phyloP scores from a whole-genome alignment of 2,113 vertebrate species.

The Onychorhynchus coronatus region DNA sequence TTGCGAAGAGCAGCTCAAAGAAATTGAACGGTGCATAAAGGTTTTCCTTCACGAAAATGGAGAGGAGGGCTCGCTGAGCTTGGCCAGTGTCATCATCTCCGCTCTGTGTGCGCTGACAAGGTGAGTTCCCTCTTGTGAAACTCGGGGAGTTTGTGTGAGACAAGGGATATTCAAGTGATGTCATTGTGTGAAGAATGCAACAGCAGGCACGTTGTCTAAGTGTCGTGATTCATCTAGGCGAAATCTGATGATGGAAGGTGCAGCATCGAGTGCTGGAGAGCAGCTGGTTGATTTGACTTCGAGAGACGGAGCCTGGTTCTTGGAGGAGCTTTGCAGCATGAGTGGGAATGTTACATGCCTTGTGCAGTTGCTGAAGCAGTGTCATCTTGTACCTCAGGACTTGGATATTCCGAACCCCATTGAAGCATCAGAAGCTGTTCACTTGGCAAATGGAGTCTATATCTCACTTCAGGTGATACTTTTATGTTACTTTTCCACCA shows the following conservation, averaged over 20 bases:
- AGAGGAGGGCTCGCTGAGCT: slow-evolving; percentile 87
- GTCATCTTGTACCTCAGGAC: slow-evolving; percentile 89
- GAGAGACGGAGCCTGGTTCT: slow-evolving; percentile 94
- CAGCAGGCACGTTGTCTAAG: neutral
- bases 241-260: slow-evolving; percentile 96
- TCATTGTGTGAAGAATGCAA: fast-evolving
- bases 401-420: slow-evolving; percentile 88
- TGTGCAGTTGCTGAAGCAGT: slow-evolving; percentile 89
- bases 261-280: slow-evolving; percentile 91
- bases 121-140: slow-evolving; percentile 53
- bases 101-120: slow-evolving; percentile 91
- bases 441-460: slow-evolving; percentile 92
- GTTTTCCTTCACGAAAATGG: slow-evolving; percentile 92
- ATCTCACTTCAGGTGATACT: slow-evolving; percentile 89
- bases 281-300: slow-evolving; percentile 94
- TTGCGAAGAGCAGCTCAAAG: slow-evolving; percentile 94
- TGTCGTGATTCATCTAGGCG: slow-evolving; percentile 68
- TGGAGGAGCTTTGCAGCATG: slow-evolving; percentile 98
- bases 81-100: slow-evolving; percentile 91
- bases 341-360: slow-evolving; percentile 91
- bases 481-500: neutral
- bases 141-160: fast-evolving
- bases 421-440: slow-evolving; percentile 86
- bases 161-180: neutral
- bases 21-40: slow-evolving; percentile 94